These are phyloP conservation scores for Amblyteles armatorius DNA, from an alignment of 2,888 invertebrate species.

Conservation along the genomic window DNA sequence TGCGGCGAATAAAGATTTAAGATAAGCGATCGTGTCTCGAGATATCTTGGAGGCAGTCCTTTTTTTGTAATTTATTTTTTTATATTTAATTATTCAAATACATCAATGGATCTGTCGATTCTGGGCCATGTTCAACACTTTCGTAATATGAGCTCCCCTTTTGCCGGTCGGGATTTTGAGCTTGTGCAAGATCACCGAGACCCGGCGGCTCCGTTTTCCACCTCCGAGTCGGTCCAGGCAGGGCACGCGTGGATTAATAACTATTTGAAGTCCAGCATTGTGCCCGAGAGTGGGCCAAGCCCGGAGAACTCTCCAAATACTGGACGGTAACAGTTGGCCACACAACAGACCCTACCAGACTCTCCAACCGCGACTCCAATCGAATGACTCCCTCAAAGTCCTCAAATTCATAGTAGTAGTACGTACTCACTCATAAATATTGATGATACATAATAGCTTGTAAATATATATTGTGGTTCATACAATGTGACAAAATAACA, in stretches of 20 bases:
- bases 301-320: not conserved
- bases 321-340: no score
- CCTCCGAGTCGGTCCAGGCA: not conserved
- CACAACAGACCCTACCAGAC: no score
- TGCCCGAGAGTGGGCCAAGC: not conserved
- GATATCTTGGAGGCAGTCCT: not conserved
- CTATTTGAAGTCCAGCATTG: no score
- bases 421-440: no score
- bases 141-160: conserved; percentile 5
- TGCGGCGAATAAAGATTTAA: not conserved
- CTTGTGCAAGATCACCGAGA: conserved; percentile 25
- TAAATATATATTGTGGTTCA: no score
- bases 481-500: no score
- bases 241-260: not conserved
- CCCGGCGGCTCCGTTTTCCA: conserved; percentile 6
- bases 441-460: no score
- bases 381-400: not conserved
- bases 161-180: conserved; percentile 16
- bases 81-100: not conserved
- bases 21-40: not conserved
- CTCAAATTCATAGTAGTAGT: not conserved
- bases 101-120: not conserved
- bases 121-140: conserved; percentile 1
- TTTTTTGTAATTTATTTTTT: not conserved
- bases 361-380: not conserved